Percentiles rank a stretch among this genome's conserved stretches.
Conservation (phyloP, 2,888 invertebrate species). For the Isotomurus palustris region DNA sequence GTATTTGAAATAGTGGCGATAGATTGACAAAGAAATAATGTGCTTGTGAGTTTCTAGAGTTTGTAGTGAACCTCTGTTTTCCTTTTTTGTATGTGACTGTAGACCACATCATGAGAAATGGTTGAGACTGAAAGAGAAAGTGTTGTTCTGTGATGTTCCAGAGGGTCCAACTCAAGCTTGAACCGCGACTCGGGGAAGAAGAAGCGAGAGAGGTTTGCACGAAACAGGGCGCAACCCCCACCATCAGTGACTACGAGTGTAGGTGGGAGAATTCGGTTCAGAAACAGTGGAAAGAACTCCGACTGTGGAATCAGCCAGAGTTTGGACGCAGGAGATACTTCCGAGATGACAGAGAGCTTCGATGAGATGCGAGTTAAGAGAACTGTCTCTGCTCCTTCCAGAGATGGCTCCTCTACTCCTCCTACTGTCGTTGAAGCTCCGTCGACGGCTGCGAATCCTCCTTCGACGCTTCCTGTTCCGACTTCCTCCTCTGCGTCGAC, state of each 20-base stretch:
- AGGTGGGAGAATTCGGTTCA: conserved; percentile 40
- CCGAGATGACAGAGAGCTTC: conserved; percentile 37
- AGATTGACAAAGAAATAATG: background rate
- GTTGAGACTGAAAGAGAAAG: too few relatives aligned
- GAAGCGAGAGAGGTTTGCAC: conserved; percentile 43
- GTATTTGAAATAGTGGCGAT: too few relatives aligned
- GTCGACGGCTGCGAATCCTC: background rate
- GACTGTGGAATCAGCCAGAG: conserved; percentile 40
- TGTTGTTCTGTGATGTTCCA: conserved; percentile 6
- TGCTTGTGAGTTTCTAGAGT: background rate
- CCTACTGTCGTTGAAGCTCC: conserved; percentile 10
- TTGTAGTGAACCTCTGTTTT: too few relatives aligned
- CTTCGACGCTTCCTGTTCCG: conserved; percentile 8
- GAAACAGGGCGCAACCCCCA: conserved; percentile 36
- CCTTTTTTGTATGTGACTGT: too few relatives aligned
- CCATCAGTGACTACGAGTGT: conserved; percentile 34
- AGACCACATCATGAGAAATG: too few relatives aligned
- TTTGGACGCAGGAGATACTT: conserved; percentile 38
- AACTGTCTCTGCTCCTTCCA: conserved; percentile 39
- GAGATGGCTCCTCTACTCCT: conserved; percentile 29
- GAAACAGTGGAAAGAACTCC: conserved; percentile 38
- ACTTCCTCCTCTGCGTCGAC: conserved; percentile 19
- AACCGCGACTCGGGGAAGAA: conserved; percentile 38
- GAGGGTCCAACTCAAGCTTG: conserved; percentile 41
- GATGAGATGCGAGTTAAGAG: conserved; percentile 41